These are phyloP conservation scores for Protosalanx chinensis DNA, from an alignment of 2,797 vertebrate genomes.

Conservation along the genomic window DNA sequence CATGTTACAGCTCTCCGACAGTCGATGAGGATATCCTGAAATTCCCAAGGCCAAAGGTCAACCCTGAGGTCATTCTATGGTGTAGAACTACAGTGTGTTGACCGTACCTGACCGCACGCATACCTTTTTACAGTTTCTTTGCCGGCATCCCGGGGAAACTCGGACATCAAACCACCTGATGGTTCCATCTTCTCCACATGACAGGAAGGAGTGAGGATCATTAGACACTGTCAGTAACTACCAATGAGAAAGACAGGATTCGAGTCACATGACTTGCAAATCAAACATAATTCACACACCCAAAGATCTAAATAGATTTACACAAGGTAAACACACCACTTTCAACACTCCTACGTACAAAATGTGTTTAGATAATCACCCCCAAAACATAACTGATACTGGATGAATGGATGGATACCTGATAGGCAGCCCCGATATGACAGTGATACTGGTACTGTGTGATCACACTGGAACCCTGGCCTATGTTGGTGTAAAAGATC, in stretches of 20 bases:
- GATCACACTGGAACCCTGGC: conserved; percentile 81
- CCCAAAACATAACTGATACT: no score
- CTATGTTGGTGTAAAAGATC: conserved; percentile 94
- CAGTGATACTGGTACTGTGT: conserved; percentile 80
- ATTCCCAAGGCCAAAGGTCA: no score
- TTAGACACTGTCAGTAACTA: conserved; percentile 98
- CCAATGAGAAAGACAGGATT: background rate
- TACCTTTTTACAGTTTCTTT: conserved; percentile 99
- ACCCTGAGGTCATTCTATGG: no score
- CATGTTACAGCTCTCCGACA: conserved; percentile 95
- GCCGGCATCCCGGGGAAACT: conserved; percentile 95
- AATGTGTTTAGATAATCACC: no score
- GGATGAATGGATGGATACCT: conserved; percentile 59
- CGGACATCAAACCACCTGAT: conserved; percentile 97
- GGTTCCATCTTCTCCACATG: conserved; percentile 96
- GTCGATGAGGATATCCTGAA: conserved; percentile 96
- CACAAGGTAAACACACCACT: no score
- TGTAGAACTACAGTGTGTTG: background rate
- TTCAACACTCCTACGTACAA: no score
- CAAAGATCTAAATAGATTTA: no score
- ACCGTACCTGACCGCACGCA: conserved; percentile 29
- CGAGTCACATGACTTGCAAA: no score
- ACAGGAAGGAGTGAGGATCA: conserved; percentile 95
- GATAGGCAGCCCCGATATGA: conserved; percentile 80
- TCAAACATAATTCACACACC: no score